Base-by-base conservation (phyloP, 2,113 vertebrate species). In the Marmota monax region DNA sequence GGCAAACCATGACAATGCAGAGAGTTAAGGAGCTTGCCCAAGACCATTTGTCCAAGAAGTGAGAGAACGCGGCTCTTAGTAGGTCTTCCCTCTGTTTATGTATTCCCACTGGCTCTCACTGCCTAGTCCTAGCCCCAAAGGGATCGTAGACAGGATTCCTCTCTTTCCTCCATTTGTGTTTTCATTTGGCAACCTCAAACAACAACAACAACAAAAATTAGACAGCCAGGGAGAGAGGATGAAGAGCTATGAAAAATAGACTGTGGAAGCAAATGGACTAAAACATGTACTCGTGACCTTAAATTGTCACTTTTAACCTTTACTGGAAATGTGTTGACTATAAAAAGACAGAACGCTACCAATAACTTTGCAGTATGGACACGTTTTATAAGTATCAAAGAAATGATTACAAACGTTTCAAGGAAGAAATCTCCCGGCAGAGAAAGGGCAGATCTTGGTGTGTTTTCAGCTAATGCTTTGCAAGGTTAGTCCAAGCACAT, bases 191-290 rank as follows among this genome's bases (percentile, higher is more conserved):
- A 67, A 89, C 6, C 45, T 1, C 45, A 73, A 79, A 92, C n/a
- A 69, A 83, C 48, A 39, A 39, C 39, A 67, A 88, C 42, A 7
- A 51, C 11, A 88, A 92, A 61, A 34, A 4, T 48, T n/a, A 45
- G 65, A 73, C 2, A 65, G 16, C 72, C 25, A 91, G 63, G 23
- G 42, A 80, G 58, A 80, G 74, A 72, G 9, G 12, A 53, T 53
- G 51, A 95, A 70, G 22, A 86, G 14, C 17, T 90, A 61, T 32
- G 34, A 63, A 95, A 82, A 90, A 77, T 11, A 90, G 73, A 80
- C 22, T 10, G 9, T 73, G 13, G 58, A 90, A 61, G 37, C 48
- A 53, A 48, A 77, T 61, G 48, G 53, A 90, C n/a, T 63, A 48
- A 82, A 90, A 82, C 39, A 70, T 39, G 42, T n/a, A 89, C 39